These are phyloP conservation scores for Parapsyche elsis DNA, from an alignment of 1,140 invertebrate species.

Conservation along the genomic window DNA sequence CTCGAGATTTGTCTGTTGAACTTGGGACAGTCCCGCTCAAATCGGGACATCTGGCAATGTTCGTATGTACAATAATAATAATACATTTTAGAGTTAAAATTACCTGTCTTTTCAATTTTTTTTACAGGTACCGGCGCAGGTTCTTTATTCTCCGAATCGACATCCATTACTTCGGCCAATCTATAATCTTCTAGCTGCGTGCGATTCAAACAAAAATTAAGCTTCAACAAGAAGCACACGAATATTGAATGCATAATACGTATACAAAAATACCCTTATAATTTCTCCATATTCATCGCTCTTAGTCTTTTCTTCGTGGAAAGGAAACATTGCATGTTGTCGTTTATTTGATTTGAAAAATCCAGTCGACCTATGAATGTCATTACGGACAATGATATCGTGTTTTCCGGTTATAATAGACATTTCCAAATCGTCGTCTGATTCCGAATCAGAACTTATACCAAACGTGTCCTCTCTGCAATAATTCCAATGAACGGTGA, in stretches of 20 bases:
- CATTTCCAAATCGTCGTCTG: constrained; percentile 88
- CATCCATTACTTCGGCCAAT: constrained; percentile 75
- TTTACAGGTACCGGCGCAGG: constrained; percentile 71
- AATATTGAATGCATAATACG: too few relatives aligned
- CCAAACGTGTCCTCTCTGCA: constrained; percentile 59
- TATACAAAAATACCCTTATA: constrained; percentile 70
- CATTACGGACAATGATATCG: constrained; percentile 89
- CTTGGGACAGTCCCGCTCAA: too few relatives aligned
- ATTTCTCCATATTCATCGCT: constrained; percentile 96
- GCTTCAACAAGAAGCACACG: not conserved
- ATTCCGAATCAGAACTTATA: constrained; percentile 73
- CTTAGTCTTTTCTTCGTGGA: constrained; percentile 90
- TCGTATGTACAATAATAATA: too few relatives aligned
- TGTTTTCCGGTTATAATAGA: constrained; percentile 83
- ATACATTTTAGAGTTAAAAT: too few relatives aligned
- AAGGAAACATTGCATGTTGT: constrained; percentile 97
- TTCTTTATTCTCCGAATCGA: constrained; percentile 81
- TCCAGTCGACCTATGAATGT: constrained; percentile 74
- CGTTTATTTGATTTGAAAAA: constrained; percentile 95
- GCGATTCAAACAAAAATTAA: constrained; percentile 58
- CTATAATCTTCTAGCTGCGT: constrained; percentile 89
- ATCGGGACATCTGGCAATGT: too few relatives aligned
- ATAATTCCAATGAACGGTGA: constrained; percentile 49
- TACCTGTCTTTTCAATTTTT: constrained; percentile 68
- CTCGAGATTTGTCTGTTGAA: too few relatives aligned